phyloP scores from a whole-genome alignment of 2,797 vertebrate species.

The Gymnoscopelus braueri region DNA sequence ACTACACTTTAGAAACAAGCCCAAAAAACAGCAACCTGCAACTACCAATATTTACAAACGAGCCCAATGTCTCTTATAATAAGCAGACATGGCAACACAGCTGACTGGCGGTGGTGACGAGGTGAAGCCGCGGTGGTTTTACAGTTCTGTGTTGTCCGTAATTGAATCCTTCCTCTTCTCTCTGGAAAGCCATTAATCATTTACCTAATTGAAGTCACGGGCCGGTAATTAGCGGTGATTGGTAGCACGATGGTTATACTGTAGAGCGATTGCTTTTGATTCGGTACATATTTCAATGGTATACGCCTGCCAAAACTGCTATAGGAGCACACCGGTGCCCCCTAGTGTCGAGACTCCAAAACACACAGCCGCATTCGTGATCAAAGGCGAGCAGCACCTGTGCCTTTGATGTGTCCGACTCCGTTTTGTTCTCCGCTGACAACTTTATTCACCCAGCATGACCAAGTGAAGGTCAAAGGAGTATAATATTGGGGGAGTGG shows the following conservation, averaged over 20 bases:
- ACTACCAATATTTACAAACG: too few relatives aligned
- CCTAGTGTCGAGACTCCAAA: constrained; percentile 48
- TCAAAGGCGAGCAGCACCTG: constrained; percentile 63
- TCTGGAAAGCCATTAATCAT: constrained; percentile 74
- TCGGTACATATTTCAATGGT: constrained; percentile 31
- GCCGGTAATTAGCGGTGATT: constrained; percentile 75
- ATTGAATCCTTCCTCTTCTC: constrained; percentile 74
- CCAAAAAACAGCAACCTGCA: too few relatives aligned
- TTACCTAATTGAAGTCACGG: constrained; percentile 73
- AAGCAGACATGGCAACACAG: too few relatives aligned
- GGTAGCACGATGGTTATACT: constrained; percentile 57
- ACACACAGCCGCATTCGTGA: constrained; percentile 48
- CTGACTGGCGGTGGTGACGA: constrained; percentile 27
- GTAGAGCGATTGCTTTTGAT: constrained; percentile 66
- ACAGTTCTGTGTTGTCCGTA: constrained; percentile 62
- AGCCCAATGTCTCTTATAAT: too few relatives aligned
- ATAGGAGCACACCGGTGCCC: constrained; percentile 56
- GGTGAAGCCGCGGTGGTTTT: constrained; percentile 42
- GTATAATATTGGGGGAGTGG: constrained; percentile 25
- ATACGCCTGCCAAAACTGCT: constrained; percentile 5
- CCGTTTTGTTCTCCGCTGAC: constrained; percentile 61
- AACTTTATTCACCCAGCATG: constrained; percentile 31
- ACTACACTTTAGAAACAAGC: too few relatives aligned
- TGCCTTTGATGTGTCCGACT: constrained; percentile 60
- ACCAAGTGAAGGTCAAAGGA: constrained; percentile 47